These are phyloP conservation scores for Paedocypris sp. DNA, from an alignment of 2,113 vertebrate genomes.

Conservation along the genomic window DNA sequence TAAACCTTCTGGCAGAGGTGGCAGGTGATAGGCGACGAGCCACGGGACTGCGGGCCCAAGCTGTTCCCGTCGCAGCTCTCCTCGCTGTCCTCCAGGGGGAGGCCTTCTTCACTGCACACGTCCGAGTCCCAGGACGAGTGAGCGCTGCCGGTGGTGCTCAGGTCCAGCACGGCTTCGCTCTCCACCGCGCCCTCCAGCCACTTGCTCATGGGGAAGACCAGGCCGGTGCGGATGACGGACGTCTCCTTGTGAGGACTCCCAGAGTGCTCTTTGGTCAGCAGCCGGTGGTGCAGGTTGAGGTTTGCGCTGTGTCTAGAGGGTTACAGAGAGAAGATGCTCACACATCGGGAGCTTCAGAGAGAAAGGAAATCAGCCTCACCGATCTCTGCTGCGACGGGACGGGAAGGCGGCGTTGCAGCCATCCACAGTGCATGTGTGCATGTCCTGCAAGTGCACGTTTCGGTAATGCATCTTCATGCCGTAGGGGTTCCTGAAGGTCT, in stretches of 20 bases:
- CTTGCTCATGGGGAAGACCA: constrained; percentile 80
- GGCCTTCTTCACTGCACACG: constrained; percentile 73
- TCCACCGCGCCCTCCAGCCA: constrained; percentile 46
- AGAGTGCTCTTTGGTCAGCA: constrained; percentile 76
- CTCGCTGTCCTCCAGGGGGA: constrained; percentile 76
- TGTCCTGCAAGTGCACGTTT: constrained; percentile 82
- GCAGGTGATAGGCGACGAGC: constrained; percentile 78
- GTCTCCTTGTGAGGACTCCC: constrained; percentile 61
- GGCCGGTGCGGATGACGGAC: constrained; percentile 80
- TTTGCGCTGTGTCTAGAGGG: constrained; percentile 87
- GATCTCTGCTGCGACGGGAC: constrained; percentile 89
- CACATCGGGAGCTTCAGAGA: too few species aligned
- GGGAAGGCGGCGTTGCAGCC: constrained; percentile 86
- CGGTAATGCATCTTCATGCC: constrained; percentile 89
- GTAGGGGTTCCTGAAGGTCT: constrained; percentile 88
- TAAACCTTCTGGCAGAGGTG: constrained; percentile 93
- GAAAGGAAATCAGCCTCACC: too few species aligned
- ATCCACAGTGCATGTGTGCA: constrained; percentile 81
- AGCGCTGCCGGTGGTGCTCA: constrained; percentile 77
- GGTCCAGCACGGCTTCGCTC: constrained; percentile 76
- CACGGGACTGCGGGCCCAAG: constrained; percentile 50
- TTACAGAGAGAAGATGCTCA: constrained; percentile 20
- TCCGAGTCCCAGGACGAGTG: constrained; percentile 89
- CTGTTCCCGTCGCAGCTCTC: constrained; percentile 72
- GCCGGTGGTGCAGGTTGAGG: constrained; percentile 86